Evolutionary conservation across 1,140 invertebrate genomes (phyloP).

Genomic region (Panulirus ornatus): DNA sequence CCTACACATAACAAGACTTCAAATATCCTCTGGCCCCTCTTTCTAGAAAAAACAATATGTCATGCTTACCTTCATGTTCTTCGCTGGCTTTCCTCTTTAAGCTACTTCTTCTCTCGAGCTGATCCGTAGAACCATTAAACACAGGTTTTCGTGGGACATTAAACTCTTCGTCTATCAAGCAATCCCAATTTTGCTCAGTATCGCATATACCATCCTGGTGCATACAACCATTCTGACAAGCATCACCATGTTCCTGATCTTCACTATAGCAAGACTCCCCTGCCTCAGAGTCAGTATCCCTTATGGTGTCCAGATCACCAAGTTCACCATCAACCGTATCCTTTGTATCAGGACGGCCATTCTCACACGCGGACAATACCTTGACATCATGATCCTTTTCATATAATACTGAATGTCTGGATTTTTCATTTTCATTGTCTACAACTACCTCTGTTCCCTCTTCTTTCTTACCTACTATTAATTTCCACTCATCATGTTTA

Average conservation of each 20-base stretch:
- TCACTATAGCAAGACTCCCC: constrained; percentile 56
- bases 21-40: no score
- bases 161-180: constrained; percentile 58
- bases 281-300: constrained; percentile 56
- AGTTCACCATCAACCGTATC: background rate
- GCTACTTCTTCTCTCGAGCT: constrained; percentile 78
- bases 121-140: constrained; percentile 69
- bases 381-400: background rate
- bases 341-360: background rate
- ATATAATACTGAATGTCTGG: background rate
- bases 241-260: constrained; percentile 49
- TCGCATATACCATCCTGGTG: constrained; percentile 20
- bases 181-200: constrained; percentile 50
- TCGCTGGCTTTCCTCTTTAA: constrained; percentile 79
- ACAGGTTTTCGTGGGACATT: constrained; percentile 52
- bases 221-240: constrained; percentile 45
- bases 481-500: background rate
- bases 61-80: constrained; percentile 76
- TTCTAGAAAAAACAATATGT: no score
- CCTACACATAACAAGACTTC: no score
- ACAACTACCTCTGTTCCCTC: background rate
- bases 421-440: background rate
- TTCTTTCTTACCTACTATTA: background rate
- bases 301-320: constrained; percentile 10
- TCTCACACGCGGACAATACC: background rate